Conservation (phyloP, 1,140 invertebrate species). For the Battus philenor region DNA sequence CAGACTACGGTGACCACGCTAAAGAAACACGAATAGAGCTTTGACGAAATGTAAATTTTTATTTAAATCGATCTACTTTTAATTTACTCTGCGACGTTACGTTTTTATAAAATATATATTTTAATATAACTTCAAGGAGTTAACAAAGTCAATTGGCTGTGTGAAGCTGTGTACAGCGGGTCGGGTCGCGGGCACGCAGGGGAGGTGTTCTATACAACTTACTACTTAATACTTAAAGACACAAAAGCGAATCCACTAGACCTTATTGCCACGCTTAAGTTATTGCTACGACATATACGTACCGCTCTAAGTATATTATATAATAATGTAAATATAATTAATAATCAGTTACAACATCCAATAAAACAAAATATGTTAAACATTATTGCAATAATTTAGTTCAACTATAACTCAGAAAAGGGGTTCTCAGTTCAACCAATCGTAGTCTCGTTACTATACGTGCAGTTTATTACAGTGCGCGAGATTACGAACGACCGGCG, state of each 20-base stretch:
- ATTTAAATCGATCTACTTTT: conserved; percentile 43
- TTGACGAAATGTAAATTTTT: conserved; percentile 41
- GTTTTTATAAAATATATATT: conserved; percentile 62
- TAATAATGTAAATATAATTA: conserved; percentile 62
- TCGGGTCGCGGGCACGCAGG: conserved; percentile 34
- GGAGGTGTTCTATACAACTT: conserved; percentile 44
- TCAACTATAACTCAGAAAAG: conserved; percentile 49
- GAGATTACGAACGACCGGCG: conserved; percentile 21
- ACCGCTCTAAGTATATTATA: conserved; percentile 56
- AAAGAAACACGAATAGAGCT: conserved; percentile 27
- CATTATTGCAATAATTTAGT: conserved; percentile 65
- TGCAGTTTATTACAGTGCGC: conserved; percentile 43
- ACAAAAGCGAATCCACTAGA: conserved; percentile 68
- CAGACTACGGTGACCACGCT: too few relatives aligned
- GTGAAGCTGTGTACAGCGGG: conserved; percentile 68
- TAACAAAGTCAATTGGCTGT: conserved; percentile 59
- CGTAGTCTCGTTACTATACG: conserved; percentile 30
- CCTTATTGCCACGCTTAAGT: conserved; percentile 72
- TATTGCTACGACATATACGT: conserved; percentile 72
- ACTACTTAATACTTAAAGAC: conserved; percentile 46
- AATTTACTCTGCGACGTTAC: conserved; percentile 46
- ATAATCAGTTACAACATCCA: conserved; percentile 66
- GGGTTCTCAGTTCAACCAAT: conserved; percentile 40
- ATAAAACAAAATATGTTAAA: conserved; percentile 67
- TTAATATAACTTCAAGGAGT: conserved; percentile 60